phyloP scores from a whole-genome alignment of 2,797 vertebrate species.

The Lithobates pipiens region DNA sequence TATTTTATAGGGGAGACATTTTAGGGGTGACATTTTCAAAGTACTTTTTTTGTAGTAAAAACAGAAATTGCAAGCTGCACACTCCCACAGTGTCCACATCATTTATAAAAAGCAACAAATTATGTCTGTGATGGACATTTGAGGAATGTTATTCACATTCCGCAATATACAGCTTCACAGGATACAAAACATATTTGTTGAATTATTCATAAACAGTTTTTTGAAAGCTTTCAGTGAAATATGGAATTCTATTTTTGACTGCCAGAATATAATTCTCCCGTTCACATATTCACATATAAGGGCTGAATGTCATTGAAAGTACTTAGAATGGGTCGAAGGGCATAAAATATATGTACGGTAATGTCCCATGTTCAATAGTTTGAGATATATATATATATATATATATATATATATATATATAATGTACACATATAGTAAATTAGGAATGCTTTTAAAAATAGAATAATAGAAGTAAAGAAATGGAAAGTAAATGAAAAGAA shows the following conservation, averaged over 20 bases:
- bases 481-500: too few species aligned
- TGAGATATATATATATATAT: background rate
- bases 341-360: background rate
- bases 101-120: background rate
- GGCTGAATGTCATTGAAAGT: background rate
- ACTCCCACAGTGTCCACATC: background rate
- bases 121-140: background rate
- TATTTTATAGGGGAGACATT: background rate
- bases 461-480: too few species aligned
- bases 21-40: constrained; percentile 11
- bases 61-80: background rate
- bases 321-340: background rate
- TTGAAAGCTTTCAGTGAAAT: background rate
- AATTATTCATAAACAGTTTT: background rate
- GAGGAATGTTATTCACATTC: background rate
- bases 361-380: background rate
- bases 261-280: background rate
- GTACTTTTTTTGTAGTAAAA: background rate
- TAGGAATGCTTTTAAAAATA: too few species aligned
- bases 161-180: background rate
- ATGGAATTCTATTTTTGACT: background rate
- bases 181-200: background rate
- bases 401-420: too few species aligned
- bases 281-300: background rate
- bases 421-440: too few species aligned